Conservation (phyloP, 2,888 invertebrate genomes). For the Lomographa bimaculata region DNA sequence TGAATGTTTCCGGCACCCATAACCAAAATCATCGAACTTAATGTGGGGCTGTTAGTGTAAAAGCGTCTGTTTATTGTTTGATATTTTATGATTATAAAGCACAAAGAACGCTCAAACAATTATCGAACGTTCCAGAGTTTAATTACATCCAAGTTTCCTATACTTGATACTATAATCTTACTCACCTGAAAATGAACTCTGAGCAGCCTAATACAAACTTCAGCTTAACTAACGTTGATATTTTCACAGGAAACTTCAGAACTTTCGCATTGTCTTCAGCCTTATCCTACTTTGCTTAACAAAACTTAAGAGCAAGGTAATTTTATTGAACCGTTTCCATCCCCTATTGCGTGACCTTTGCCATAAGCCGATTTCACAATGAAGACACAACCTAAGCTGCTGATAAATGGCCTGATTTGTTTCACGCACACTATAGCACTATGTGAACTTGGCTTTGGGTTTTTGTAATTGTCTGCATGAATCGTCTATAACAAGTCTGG, state of each 20-base stretch:
- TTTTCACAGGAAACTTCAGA: slow-evolving; percentile 9
- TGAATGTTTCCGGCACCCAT: too few relatives aligned
- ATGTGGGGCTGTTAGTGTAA: too few relatives aligned
- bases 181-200: background rate
- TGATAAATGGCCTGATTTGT: slow-evolving; percentile 4
- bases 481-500: too few relatives aligned
- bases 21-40: too few relatives aligned
- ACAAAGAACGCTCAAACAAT: too few relatives aligned
- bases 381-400: slow-evolving; percentile 6
- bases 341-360: slow-evolving; percentile 35
- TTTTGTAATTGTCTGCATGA: too few relatives aligned
- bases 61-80: too few relatives aligned
- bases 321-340: slow-evolving; percentile 17
- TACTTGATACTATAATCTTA: background rate
- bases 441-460: too few relatives aligned
- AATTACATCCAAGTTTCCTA: background rate
- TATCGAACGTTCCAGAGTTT: too few relatives aligned
- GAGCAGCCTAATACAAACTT: slow-evolving; percentile 9
- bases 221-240: slow-evolving; percentile 7
- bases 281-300: slow-evolving; percentile 15
- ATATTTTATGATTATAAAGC: too few relatives aligned
- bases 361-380: slow-evolving; percentile 32
- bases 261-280: slow-evolving; percentile 11
- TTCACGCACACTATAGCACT: slow-evolving; percentile 1
- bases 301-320: slow-evolving; percentile 17